phyloP scores from a whole-genome alignment of 2,113 vertebrate genomes.

The Vombatus ursinus region DNA sequence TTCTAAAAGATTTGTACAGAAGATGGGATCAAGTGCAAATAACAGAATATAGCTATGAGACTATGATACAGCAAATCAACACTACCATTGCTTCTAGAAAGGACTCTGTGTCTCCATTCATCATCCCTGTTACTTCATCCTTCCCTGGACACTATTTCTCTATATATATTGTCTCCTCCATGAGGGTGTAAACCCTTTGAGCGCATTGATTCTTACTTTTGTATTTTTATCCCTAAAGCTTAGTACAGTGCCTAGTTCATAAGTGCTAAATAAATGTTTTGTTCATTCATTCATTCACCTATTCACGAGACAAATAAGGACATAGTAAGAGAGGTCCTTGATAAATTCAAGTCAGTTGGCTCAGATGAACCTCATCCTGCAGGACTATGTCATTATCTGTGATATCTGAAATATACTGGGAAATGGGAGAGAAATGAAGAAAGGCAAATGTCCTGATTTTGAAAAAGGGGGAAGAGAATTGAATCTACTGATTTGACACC shows the following conservation, averaged over 20 bases:
- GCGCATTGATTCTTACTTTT: background rate
- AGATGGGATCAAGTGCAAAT: too few relatives aligned
- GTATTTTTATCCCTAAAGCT: background rate
- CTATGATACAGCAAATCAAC: background rate
- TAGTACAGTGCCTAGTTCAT: background rate
- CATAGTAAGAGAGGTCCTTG: background rate
- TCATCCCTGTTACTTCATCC: background rate
- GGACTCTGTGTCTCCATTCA: background rate
- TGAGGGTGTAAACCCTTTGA: background rate
- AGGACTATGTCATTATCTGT: background rate
- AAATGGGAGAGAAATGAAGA: background rate
- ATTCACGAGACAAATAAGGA: background rate
- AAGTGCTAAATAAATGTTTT: background rate
- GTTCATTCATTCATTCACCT: background rate
- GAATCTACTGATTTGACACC: background rate
- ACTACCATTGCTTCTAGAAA: background rate
- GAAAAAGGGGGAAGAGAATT: background rate
- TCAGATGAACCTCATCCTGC: background rate
- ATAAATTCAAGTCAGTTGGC: background rate
- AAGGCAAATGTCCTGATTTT: background rate
- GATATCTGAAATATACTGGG: background rate
- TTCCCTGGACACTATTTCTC: background rate
- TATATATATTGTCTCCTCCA: background rate
- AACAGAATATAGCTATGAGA: too few relatives aligned
- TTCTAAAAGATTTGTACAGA: background rate